Percentiles rank a stretch among this genome's conserved stretches.
Evolutionary conservation across 2,888 invertebrate genomes (phyloP).

Genomic region (Scrobipalpa costella): DNA sequence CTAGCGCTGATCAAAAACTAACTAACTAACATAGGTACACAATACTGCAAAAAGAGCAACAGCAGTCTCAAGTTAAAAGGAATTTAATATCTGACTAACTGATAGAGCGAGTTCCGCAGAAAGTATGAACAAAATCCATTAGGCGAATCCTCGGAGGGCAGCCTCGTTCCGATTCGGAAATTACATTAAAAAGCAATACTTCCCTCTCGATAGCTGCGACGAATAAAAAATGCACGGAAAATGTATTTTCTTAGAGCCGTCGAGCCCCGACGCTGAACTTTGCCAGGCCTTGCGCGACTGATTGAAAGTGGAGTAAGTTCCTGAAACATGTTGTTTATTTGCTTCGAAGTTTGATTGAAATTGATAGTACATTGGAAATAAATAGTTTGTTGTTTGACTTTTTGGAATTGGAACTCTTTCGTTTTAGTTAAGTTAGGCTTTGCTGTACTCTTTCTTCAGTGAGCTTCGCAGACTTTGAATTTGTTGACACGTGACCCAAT

Average conservation of each 20-base stretch:
- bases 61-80: constrained; percentile 36
- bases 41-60: constrained; percentile 30
- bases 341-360: constrained; percentile 15
- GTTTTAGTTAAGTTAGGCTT: neutral
- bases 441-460: too few species aligned
- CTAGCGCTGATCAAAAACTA: neutral
- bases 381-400: constrained; percentile 14
- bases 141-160: constrained; percentile 61
- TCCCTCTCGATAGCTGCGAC: constrained; percentile 56
- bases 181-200: constrained; percentile 77
- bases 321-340: constrained; percentile 20
- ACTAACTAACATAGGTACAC: constrained; percentile 17
- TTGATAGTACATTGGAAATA: constrained; percentile 8
- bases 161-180: constrained; percentile 72
- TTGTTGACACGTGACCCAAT: too few species aligned
- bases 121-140: constrained; percentile 74
- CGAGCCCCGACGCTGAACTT: constrained; percentile 29
- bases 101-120: constrained; percentile 54
- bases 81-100: constrained; percentile 47
- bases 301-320: constrained; percentile 19
- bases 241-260: constrained; percentile 43
- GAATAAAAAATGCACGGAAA: constrained; percentile 54
- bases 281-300: constrained; percentile 18
- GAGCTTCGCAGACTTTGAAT: too few species aligned
- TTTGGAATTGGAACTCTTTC: neutral